Base-by-base conservation (phyloP, 2,797 vertebrate genomes). In the Echiichthys vipera region DNA sequence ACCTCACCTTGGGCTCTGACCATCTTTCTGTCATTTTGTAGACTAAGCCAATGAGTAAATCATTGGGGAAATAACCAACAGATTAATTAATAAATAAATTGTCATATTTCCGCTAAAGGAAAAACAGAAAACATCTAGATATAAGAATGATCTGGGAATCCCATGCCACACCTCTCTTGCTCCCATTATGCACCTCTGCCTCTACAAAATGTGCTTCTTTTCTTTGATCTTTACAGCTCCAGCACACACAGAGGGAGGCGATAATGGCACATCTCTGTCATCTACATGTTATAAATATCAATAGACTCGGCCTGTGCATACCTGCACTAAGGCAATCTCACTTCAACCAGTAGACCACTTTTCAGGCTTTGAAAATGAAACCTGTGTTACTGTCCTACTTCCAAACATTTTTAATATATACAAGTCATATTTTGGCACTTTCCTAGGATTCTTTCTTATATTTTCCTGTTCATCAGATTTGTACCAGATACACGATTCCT, bases 271-370 rank as follows among this genome's bases (percentile, higher is more conserved):
- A 89, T 94, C 92, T 94, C 71, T 81, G 80, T 86, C 85, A 85
- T 89, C 87, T 83, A 70, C 88, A 89, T 87, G 93, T 89, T 86
- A 79, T 92, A 91, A 92, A 79, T 89, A 89, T 88, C 80, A 86
- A 87, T 69, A 81, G 71, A 76, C 58, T 24, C 20, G 67, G 66
- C 54, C 32, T 55, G 63, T 20, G 53, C 14, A 37, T 72, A 72
- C 66, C 65, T 74, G 67, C 69, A 58, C 64, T 4, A 15, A 69
- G 56, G 83, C 76, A 86, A 83, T 84, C 68, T 78, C 75, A 56
- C 56, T 15, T 72, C 77, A 61, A 64, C 65, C 76, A 40, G 57
- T 3, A 56, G 76, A 67, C 65, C 82, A 74, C 50, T 88, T 87
- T 77, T 53, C 53, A 56, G 49, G 22, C 68, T 81, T 62, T 75